Evolutionary conservation across 2,113 vertebrate species (phyloP).

Genomic region (Chaetura pelagica): DNA sequence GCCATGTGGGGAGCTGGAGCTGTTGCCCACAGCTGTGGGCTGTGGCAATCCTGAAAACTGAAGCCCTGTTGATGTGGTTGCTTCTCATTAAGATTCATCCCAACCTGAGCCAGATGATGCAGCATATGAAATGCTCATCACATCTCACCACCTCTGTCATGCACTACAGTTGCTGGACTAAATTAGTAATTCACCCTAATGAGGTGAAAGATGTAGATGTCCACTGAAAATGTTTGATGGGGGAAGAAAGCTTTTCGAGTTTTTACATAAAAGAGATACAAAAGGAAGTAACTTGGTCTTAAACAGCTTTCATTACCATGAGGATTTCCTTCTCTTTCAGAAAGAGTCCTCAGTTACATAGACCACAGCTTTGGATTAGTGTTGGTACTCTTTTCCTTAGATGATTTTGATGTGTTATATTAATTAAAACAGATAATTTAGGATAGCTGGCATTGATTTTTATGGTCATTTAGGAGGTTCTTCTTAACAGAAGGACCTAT

Average conservation of each 20-base stretch:
- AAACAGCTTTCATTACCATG: neutral
- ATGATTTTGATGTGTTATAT: neutral
- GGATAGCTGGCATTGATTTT: neutral
- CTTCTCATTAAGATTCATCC: neutral
- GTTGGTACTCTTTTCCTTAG: neutral
- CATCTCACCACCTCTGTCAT: neutral
- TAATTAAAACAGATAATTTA: neutral
- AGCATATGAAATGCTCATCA: neutral
- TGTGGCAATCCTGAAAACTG: neutral
- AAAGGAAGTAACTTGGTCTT: neutral
- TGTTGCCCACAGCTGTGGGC: neutral
- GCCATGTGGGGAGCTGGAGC: neutral
- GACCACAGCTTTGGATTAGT: neutral
- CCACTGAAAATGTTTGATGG: neutral
- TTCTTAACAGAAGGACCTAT: neutral
- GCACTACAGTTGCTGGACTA: neutral
- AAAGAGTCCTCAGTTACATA: neutral
- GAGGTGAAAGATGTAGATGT: neutral
- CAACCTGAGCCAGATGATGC: neutral
- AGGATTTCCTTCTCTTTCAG: conserved; percentile 2
- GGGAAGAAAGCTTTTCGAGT: neutral
- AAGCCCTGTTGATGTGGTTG: neutral
- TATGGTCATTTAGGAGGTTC: neutral
- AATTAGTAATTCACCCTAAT: neutral
- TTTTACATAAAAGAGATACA: neutral